Base-by-base conservation (phyloP, 2,113 vertebrate species). In the Quiscalus mexicanus region DNA sequence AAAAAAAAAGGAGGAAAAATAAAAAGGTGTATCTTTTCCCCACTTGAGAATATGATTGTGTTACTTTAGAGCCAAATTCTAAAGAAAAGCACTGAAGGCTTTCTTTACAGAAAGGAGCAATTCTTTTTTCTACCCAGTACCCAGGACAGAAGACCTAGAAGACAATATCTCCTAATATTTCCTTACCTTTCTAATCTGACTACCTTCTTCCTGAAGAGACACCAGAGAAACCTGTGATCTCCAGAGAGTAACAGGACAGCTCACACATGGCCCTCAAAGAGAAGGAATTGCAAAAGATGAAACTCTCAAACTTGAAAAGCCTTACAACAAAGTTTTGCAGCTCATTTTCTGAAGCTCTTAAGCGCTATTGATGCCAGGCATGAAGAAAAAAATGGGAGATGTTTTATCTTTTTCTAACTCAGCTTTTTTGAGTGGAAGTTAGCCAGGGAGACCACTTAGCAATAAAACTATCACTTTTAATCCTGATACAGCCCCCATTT, bases 11-110 rank as follows among this genome's bases (percentile, higher is more conserved):
- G 28, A 18, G 10, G 5, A 11, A 11, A 10, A 11, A 33, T 50
- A 19, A 39, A 23, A 28, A 11, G 1, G 4, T 18, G 5, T 1
- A 0, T 1, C 3, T 31, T 70, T 68, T 22, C 1, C 31, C 12
- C 1, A 1, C 5, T 67, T 64, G 21, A 70, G 27, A 77, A 39
- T 50, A 33, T 22, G 8, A 25, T 16, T 24, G 5, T 44, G 6
- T 37, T 79, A 33, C 37, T 83, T 90, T 47, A 67, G 23, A 80
- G 35, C 11, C 2, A 65, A 17, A 31, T 63, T 71, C 41, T 47
- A 47, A 47, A 47, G 47, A 47, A 47, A 47, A 47, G 6, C 60
- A 3, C 13, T 56, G 31, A 28, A 63, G 0, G 0, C 3, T 82
- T 87, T 76, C 45, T 81, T 59, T 50, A 20, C 6, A 45, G 45